Conservation (phyloP, 2,888 invertebrate species). For the Lepeophtheirus nordmannii region DNA sequence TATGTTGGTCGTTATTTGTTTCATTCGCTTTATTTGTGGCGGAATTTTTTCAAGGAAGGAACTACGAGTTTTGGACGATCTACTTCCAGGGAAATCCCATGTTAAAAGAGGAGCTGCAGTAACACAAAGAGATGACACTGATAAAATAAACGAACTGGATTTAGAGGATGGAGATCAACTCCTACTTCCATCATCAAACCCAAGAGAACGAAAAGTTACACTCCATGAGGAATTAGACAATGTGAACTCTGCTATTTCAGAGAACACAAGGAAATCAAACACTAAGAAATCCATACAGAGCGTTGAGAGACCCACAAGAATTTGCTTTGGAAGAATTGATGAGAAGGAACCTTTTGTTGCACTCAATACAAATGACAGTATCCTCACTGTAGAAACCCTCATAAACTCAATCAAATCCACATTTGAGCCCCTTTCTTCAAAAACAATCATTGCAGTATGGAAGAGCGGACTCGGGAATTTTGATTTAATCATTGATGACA, state of each 20-base stretch:
- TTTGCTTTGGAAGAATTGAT: background rate
- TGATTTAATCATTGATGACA: background rate
- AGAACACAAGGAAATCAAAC: background rate
- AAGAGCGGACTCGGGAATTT: background rate
- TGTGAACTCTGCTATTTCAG: background rate
- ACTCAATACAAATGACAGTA: background rate
- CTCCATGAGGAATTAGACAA: background rate
- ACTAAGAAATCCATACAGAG: background rate
- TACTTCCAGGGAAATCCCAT: conserved; percentile 37
- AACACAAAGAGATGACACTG: background rate
- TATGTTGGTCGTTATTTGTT: conserved; percentile 46
- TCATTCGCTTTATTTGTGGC: conserved; percentile 42
- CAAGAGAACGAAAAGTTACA: background rate
- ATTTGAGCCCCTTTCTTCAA: background rate
- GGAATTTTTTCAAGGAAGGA: conserved; percentile 40
- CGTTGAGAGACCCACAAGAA: background rate
- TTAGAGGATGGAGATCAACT: background rate
- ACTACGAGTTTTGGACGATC: conserved; percentile 42
- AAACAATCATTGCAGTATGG: background rate
- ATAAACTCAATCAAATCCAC: background rate
- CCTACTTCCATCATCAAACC: background rate
- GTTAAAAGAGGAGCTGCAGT: background rate
- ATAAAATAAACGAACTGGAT: too few species aligned
- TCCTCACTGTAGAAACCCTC: background rate
- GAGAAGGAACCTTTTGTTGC: background rate